Conservation (phyloP, 1,140 invertebrate species). For the Plodia interpunctella region DNA sequence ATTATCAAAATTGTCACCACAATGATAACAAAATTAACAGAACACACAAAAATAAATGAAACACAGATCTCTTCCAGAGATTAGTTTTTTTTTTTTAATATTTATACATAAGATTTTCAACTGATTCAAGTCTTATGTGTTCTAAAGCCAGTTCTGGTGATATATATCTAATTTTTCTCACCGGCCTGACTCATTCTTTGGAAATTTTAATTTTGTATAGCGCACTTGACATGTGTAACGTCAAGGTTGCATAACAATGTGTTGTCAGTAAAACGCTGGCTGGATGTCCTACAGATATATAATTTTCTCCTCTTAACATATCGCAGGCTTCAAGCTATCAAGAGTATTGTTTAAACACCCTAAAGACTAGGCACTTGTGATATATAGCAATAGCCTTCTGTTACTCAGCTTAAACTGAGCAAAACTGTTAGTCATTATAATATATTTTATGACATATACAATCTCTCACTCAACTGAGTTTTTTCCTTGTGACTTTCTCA, state of each 20-base stretch:
- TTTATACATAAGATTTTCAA: neutral
- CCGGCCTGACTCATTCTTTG: neutral
- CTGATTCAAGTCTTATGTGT: neutral
- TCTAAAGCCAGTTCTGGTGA: neutral
- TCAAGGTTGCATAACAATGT: neutral
- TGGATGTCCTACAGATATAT: neutral
- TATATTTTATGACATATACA: no score
- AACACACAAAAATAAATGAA: neutral
- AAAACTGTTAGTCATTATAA: no score
- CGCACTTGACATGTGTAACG: neutral
- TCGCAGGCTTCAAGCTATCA: neutral
- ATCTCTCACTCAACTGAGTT: no score
- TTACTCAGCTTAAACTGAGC: neutral
- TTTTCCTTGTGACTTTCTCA: no score
- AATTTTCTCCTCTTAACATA: neutral
- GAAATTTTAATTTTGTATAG: neutral
- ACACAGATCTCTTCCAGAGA: conserved; percentile 3
- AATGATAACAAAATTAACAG: neutral
- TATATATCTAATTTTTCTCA: neutral
- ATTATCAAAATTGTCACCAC: neutral
- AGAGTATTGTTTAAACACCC: no score
- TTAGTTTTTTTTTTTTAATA: neutral
- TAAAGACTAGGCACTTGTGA: no score
- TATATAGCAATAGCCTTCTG: no score
- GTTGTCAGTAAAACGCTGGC: neutral